These are phyloP conservation scores for Siphamia tubifer DNA, from an alignment of 2,113 vertebrate genomes.

Conservation along the genomic window DNA sequence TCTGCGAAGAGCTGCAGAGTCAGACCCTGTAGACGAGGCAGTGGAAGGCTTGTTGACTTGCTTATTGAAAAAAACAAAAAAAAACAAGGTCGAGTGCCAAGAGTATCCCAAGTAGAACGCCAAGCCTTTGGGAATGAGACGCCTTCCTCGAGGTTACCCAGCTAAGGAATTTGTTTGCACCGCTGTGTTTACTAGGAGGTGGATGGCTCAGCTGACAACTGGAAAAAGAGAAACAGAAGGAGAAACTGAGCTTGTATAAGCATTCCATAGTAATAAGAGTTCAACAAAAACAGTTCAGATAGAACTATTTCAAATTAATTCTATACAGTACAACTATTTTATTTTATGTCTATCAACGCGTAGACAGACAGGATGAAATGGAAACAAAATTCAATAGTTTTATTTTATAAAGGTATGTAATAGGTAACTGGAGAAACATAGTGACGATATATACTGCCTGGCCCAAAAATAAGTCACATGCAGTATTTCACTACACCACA, in stretches of 20 bases:
- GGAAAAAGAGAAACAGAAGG: not conserved
- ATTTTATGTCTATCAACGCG: no score
- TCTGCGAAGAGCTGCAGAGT: not conserved
- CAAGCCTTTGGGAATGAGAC: slow-evolving; percentile 24
- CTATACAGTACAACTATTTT: no score
- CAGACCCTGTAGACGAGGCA: not conserved
- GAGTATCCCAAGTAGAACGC: slow-evolving; percentile 7
- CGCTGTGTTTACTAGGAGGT: slow-evolving; percentile 35
- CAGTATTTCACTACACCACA: no score
- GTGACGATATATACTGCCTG: no score
- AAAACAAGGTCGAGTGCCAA: not conserved
- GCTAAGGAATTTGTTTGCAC: slow-evolving; percentile 34
- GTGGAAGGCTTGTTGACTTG: not conserved
- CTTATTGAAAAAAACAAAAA: not conserved
- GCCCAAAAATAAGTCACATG: no score
- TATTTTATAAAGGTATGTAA: no score
- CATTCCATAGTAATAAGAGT: not conserved
- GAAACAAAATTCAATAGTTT: no score
- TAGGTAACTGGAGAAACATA: no score
- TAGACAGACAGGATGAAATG: no score
- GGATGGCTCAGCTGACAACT: slow-evolving; percentile 41
- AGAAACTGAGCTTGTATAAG: not conserved
- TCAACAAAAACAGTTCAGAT: not conserved
- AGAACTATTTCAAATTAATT: no score
- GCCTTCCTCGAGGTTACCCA: slow-evolving; percentile 39